Base-by-base conservation (phyloP, 1,140 invertebrate species). In the Brachionus plicatilis region DNA sequence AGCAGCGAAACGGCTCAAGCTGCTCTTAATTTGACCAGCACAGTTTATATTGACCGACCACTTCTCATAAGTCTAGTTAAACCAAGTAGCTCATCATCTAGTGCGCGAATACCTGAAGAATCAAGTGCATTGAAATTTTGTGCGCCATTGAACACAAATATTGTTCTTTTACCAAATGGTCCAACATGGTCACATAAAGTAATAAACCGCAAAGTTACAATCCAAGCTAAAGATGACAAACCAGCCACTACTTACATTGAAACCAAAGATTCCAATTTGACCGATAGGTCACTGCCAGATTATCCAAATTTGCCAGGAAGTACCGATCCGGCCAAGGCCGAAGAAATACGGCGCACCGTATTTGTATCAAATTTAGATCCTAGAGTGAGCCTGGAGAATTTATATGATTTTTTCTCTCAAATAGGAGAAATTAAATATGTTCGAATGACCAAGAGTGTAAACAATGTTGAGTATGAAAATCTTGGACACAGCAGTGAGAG, bases 321-420 rank as follows among this genome's bases (percentile, higher is more conserved):
- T 11, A 45, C 50, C 1, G 75, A 85, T 20, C 12, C n/a, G n/a
- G 24, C 9, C 12, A 70, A 85, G 66, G 33, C 27, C 14, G 84
- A 85, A 45, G 56, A 78, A 68, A 78, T 79, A 47, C 50, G 84
- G 45, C 72, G 84, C 9, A 85, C 84, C 20, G 75, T 85, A 56
- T 85, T 66, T 66, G 12, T 85, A 20, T 66, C 50, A 11, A 85
- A 85, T 66, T 37, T 85, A 3, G 84, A 78, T 68, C 60, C 47
- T 24, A 45, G 29, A 66, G 33, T 80, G 20, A 79, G 27, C 33
- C 14, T 45, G 14, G 60, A 79, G 27, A 41, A 70, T 50, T 47
- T 85, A 20, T 37, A 85, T 45, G 84, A 85, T 56, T 66, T 78
- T 33, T 66, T 85, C 2, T 68, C 76, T 68, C 84, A 85, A 85